Evolutionary conservation across 2,888 invertebrate genomes (phyloP).

Genomic region (Callyntrura sp.): DNA sequence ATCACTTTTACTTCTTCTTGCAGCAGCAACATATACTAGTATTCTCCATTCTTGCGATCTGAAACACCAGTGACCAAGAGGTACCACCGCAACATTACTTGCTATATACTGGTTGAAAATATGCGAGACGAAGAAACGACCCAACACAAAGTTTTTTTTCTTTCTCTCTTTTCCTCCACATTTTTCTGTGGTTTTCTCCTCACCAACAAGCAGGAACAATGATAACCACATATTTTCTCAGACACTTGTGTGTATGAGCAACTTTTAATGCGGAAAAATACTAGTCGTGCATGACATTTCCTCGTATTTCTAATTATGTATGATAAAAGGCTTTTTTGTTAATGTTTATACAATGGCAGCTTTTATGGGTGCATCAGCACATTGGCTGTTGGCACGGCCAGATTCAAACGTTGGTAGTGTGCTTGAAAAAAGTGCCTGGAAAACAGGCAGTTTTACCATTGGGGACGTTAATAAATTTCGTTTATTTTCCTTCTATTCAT

Average conservation of each 20-base stretch:
- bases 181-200: constrained; percentile 32
- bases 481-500: no score
- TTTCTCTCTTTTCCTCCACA: background rate
- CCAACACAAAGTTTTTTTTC: constrained; percentile 2
- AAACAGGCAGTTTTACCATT: no score
- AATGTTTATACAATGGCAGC: background rate
- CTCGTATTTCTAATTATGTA: background rate
- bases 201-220: constrained; percentile 10
- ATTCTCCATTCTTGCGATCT: constrained; percentile 28
- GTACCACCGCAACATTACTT: constrained; percentile 30
- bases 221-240: background rate
- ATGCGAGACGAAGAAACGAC: background rate
- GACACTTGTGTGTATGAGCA: background rate
- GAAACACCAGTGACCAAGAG: constrained; percentile 41
- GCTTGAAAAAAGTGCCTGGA: no score
- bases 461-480: no score
- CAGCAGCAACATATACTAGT: constrained; percentile 22
- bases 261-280: background rate
- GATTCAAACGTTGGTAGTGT: no score
- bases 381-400: no score
- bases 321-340: background rate
- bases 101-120: constrained; percentile 11
- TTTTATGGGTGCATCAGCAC: background rate
- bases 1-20: background rate
- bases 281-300: constrained; percentile 9